These are phyloP conservation scores for Danio kyathit DNA, from an alignment of 2,797 vertebrate genomes.

Conservation along the genomic window DNA sequence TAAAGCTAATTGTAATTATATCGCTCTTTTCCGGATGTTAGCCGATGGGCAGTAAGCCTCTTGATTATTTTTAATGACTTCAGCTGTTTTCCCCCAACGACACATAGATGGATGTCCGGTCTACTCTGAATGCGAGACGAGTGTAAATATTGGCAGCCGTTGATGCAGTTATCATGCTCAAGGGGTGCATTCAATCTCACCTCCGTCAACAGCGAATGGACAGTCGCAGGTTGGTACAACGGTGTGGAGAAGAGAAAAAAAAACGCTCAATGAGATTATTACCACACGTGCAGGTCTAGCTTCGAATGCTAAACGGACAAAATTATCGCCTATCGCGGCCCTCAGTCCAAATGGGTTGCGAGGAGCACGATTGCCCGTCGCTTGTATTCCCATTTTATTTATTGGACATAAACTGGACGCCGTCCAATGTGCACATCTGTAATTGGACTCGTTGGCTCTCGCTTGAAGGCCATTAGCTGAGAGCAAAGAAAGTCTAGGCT, in stretches of 20 bases:
- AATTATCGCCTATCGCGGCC: slow-evolving; percentile 24
- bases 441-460: slow-evolving; percentile 57
- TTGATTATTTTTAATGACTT: slow-evolving; percentile 55
- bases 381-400: slow-evolving; percentile 57
- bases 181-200: slow-evolving; percentile 54
- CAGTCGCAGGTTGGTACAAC: slow-evolving; percentile 41
- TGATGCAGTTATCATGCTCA: slow-evolving; percentile 39
- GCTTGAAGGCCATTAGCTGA: slow-evolving; percentile 59
- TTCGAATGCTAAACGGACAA: slow-evolving; percentile 25
- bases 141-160: slow-evolving; percentile 58
- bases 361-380: slow-evolving; percentile 24
- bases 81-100: slow-evolving; percentile 35
- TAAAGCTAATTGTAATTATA: slow-evolving; percentile 44
- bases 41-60: slow-evolving; percentile 37
- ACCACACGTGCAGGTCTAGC: slow-evolving; percentile 18
- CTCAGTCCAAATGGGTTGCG: slow-evolving; percentile 27
- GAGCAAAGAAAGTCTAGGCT: slow-evolving; percentile 47
- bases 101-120: slow-evolving; percentile 38
- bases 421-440: slow-evolving; percentile 62
- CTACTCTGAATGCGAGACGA: slow-evolving; percentile 25
- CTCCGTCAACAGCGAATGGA: slow-evolving; percentile 32
- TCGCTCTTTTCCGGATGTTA: slow-evolving; percentile 37
- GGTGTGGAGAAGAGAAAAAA: not conserved
- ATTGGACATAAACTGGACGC: slow-evolving; percentile 57
- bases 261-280: slow-evolving; percentile 42